These are phyloP conservation scores for Hoplostethus atlanticus DNA, from an alignment of 2,797 vertebrate species.

Conservation along the genomic window DNA sequence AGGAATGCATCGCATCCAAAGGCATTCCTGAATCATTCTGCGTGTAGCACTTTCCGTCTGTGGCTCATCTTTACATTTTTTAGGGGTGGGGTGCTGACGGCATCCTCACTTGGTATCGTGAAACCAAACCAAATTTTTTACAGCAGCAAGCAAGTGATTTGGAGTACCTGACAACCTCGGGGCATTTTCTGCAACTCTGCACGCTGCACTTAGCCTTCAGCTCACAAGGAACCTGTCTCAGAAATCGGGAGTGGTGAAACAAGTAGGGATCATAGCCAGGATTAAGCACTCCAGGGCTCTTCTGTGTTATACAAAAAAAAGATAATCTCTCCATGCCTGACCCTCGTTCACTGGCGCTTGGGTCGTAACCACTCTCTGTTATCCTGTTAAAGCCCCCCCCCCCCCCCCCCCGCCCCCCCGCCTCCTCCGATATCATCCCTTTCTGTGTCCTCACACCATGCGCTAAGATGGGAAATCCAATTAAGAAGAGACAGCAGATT, in stretches of 20 bases:
- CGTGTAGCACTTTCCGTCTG: slow-evolving; percentile 16
- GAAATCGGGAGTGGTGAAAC: slow-evolving; percentile 40
- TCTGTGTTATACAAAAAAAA: slow-evolving; percentile 24
- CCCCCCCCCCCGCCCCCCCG: slow-evolving; percentile 32
- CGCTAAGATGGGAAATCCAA: slow-evolving; percentile 64
- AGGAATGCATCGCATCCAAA: not conserved
- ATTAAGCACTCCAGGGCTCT: slow-evolving; percentile 54
- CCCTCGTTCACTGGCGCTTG: slow-evolving; percentile 21
- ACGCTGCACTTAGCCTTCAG: slow-evolving; percentile 34
- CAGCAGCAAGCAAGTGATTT: not conserved
- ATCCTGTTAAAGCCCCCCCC: slow-evolving; percentile 62
- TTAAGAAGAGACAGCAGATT: slow-evolving; percentile 59
- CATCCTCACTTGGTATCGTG: not conserved
- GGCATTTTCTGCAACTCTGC: slow-evolving; percentile 18
- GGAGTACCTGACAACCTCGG: slow-evolving; percentile 11
- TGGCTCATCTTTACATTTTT: slow-evolving; percentile 16
- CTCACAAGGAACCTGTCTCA: slow-evolving; percentile 25
- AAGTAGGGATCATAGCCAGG: slow-evolving; percentile 47
- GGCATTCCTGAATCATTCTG: slow-evolving; percentile 11
- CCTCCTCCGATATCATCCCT: slow-evolving; percentile 35
- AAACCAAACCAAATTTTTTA: not conserved
- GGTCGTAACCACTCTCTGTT: slow-evolving; percentile 54
- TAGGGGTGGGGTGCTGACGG: not conserved
- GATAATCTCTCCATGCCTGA: slow-evolving; percentile 56
- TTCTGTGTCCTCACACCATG: slow-evolving; percentile 38